Evolutionary conservation across 2,888 invertebrate genomes (phyloP), one percentile per base, ranked within the genome.

Genomic region (Leucoma salicis): DNA sequence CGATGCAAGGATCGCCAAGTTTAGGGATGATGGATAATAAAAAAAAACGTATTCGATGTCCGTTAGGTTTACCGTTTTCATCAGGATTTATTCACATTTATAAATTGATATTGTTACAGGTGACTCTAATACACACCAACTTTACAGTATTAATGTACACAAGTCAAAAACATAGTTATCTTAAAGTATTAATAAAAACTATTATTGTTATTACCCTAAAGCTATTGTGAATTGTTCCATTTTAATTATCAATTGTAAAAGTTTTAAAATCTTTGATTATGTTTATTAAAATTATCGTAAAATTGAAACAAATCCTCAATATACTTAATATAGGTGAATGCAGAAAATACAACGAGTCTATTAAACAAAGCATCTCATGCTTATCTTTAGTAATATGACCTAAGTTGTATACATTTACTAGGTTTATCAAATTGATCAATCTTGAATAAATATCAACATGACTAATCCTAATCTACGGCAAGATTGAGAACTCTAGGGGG

Each of bases 91-190:
- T 89, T 88, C 88, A 88, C 89, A 89, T 86, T 87, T 78, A 88
- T 78, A 69, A 78, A 80, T 84, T 68, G 75, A 84, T 86, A 82
- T 73, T 65, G 63, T 82, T 85, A 86, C 78, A 87, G 69, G 66
- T 78, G 79, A 82, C 73, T 78, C 86, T 89, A 87, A 78, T 81
- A 71, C 82, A 87, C 82, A 86, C 75, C 68, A 79, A 84, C 70
- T 85, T 82, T 83, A 86, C 81, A 85, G 73, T 82, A 80, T 74
- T 73, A 82, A 82, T 87, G 88, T 88, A 88, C 85, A 89, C 86
- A 88, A 83, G 83, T 86, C 88, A 84, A 89, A 88, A 89, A 89
- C 86, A 88, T 87, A 86, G 71, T 75, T 84, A 85, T 86, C 70
- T 85, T 87, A 87, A 78, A 86, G 68, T 79, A 79, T 74, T 66